Base-by-base conservation (phyloP, 2,113 vertebrate species). In the Calypte anna region DNA sequence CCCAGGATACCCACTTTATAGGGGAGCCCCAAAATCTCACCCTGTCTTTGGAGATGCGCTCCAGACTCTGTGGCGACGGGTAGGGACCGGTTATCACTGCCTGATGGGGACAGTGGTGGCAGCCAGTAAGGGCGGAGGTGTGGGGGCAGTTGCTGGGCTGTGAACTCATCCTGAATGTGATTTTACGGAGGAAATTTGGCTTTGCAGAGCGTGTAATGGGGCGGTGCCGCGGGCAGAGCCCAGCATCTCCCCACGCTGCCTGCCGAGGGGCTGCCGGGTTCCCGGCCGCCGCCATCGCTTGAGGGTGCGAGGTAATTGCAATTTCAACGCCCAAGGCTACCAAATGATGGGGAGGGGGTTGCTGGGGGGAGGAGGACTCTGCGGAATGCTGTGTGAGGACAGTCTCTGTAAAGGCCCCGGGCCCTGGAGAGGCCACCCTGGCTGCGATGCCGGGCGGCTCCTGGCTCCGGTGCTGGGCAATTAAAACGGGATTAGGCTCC, bases 401-500 rank as follows among this genome's bases (percentile, higher is more conserved):
- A 2, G 46, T 88, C 90, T 77, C 73, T 54, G 5, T 76, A 40
- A 76, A 88, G 87, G 87, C 90, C 90, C 40, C 40, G 40, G 40
- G 40, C 40, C 81, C 73, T 50, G 5, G 80, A 40, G 80, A 88
- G 87, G 87, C 92, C 90, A 95, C 95, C 83, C 72, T 27, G 62
- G 50, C 90, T 54, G 76, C 2, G 7, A 59, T 80, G 72, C 80
- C 5, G 40, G 44, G 83, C 20, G 5, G 86, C 70, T 96, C 75
- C 93, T 6, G 28, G 81, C 92, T 94, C 90, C 5, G 10, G 87
- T 92, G 50, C 94, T 61, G 40, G 40, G 95, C 90, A 96, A 96
- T 96, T 96, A 96, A 95, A 96, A 89, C 18, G 50, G 92, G 95
- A 96, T 95, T 96, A 91, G 94, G 95, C 95, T 93, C 55, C 36